A percentile compares a stretch with the other conserved stretches of the same genome.
These are phyloP conservation scores for Episyrphus balteatus DNA, from an alignment of 1,140 invertebrate species.

Conservation along the genomic window DNA sequence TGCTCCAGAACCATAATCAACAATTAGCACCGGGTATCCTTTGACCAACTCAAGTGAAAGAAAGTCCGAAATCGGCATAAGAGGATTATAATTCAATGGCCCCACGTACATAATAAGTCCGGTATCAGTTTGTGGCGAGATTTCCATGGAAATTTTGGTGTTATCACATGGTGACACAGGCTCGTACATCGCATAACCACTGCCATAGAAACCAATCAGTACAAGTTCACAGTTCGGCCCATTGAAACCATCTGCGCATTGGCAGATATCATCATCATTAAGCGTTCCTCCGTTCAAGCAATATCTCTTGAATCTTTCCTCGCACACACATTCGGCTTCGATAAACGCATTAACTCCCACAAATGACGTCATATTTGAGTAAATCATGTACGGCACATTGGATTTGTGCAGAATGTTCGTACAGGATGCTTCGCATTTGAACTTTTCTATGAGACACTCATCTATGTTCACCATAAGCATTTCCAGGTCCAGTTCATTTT, in stretches of 20 bases:
- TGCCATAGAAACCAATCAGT: constrained; percentile 73
- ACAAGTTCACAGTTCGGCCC: constrained; percentile 85
- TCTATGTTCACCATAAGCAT: constrained; percentile 80
- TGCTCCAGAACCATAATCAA: constrained; percentile 85
- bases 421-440: constrained; percentile 60
- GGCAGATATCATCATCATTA: constrained; percentile 46
- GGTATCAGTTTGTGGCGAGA: constrained; percentile 58
- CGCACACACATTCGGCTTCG: constrained; percentile 62
- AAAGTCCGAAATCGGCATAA: constrained; percentile 66
- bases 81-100: constrained; percentile 54
- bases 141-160: constrained; percentile 63
- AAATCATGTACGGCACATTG: constrained; percentile 63
- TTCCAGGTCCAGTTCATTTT: constrained; percentile 54
- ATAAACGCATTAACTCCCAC: constrained; percentile 75
- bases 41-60: constrained; percentile 79
- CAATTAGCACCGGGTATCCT: constrained; percentile 70
- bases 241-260: constrained; percentile 58
- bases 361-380: constrained; percentile 80
- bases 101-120: constrained; percentile 88
- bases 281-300: constrained; percentile 64
- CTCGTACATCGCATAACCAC: constrained; percentile 81
- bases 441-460: constrained; percentile 67
- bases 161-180: constrained; percentile 66
- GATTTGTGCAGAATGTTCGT: constrained; percentile 58
- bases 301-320: constrained; percentile 39